Evolutionary conservation across 2,113 vertebrate genomes (phyloP), one percentile per base, ranked within the genome.

Genomic region (Caranx ignobilis): DNA sequence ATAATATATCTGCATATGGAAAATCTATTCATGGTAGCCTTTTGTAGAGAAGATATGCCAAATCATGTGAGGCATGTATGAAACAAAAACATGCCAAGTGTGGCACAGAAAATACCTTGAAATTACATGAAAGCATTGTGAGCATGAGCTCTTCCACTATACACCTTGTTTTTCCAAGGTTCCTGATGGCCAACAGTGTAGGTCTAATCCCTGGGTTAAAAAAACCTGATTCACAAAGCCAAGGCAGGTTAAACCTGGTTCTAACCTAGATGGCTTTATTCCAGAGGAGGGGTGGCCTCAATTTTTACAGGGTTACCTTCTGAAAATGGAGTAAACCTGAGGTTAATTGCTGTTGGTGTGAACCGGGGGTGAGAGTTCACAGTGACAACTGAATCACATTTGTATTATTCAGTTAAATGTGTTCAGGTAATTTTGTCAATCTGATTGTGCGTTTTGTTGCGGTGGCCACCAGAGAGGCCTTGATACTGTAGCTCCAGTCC

Each of bases 261-360:
- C 21, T 13, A 67, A 75, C 62, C 65, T 10, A 26, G 60, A 37
- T 21, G 39, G 56, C 47, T 80, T 73, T 64, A 11, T 65, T 82
- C 50, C 50, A 71, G 11, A 66, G 55, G 32, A 79, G 32, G 2
- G 1, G n/a, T 82, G 82, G 64, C 60, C 80, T 43, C 82, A 79
- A 77, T 87, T 54, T 89, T 70, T 71, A 60, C 16, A 73, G 50
- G 71, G 71, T 79, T 85, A 89, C 74, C 47, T 37, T 57, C 35
- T 52, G 37, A 67, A 73, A 85, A 78, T 66, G 2, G 43, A 69
- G 54, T 67, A 89, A 74, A 73, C 59, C 32, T 18, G 2, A 71
- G 83, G 79, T 87, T 83, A 85, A 89, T 81, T 87, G 70, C 66
- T 71, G 59, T 52, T 50, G 16, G 16, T 43, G 50, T 48, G 73